A percentile compares a stretch with the other conserved stretches of the same genome.
phyloP scores from a whole-genome alignment of 2,797 vertebrate species.

The Cuculus canorus region DNA sequence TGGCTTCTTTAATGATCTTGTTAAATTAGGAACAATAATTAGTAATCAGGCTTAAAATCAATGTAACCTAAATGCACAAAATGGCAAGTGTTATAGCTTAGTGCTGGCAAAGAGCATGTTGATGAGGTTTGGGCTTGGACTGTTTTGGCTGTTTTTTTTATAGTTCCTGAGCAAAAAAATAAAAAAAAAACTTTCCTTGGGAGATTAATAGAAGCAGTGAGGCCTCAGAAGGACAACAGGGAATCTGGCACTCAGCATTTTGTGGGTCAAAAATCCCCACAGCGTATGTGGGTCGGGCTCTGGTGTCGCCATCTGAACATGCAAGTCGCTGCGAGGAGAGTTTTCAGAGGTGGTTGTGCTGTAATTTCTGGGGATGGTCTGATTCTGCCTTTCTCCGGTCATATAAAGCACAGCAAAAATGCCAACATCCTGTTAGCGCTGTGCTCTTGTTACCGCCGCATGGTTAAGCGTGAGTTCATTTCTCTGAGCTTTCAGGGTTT shows the following conservation, averaged over 20 bases:
- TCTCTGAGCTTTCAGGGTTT: conserved; percentile 15
- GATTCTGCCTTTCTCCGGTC: background rate
- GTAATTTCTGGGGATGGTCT: background rate
- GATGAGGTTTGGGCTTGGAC: background rate
- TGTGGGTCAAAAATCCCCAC: background rate
- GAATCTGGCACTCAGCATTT: background rate
- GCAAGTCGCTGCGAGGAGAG: rapidly evolving
- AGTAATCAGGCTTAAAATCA: background rate
- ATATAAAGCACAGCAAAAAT: background rate
- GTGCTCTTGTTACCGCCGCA: rapidly evolving
- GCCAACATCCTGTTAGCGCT: background rate
- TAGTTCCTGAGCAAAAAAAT: background rate
- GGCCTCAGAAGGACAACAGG: background rate
- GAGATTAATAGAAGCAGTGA: background rate
- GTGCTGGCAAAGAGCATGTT: background rate
- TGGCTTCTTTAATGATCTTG: background rate
- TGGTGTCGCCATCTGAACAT: background rate
- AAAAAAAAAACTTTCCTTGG: background rate
- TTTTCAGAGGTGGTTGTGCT: background rate
- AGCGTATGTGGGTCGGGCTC: rapidly evolving
- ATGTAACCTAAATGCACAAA: background rate
- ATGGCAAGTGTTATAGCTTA: background rate
- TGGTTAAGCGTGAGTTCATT: background rate
- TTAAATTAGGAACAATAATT: background rate
- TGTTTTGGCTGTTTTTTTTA: background rate